Base-by-base conservation (phyloP, 1,140 invertebrate genomes). In the Triops longicaudatus region DNA sequence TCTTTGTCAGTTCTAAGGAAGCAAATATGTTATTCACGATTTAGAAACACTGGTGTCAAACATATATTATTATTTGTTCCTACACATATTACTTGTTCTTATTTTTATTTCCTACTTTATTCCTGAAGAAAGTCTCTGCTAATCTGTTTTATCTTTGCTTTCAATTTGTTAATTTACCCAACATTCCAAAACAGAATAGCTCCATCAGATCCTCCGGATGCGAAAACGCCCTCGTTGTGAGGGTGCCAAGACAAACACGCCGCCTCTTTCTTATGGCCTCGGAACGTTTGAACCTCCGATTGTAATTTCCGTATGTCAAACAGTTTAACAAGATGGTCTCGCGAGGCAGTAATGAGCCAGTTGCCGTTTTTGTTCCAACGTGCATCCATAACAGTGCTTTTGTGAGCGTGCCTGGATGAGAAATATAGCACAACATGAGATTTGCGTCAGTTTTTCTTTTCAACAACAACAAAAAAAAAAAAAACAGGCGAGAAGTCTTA, bases 311-410 rank as follows among this genome's bases (percentile, higher is more conserved):
- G 88, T 80, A 99, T 91, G 84, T 99, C 98, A 86, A 99, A 99
- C 42, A 99, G 85, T 85, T 99, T 99, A 3, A 99, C 87, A 71
- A 99, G 86, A 87, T 99, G 97, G 86, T 99, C 98, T 78, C 98
- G 87, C 11, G 97, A 98, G 0, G 96, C 97, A 12, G 97, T 99
- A n/a, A 99, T 90, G 44, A 99, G 84, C 98, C 98, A 99, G 84
- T 99, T 99, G 1, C 98, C 98, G 88, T 99, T 99, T 75, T 92
- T 90, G 86, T 99, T 99, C 97, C 98, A 99, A 84, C 97, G 95
- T 4, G 99, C 88, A 84, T 99, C 96, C 95, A 98, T 99, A 0
- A 99, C 98, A 6, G 98, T 99, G 73, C 93, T 97, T 85, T 99
- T 99, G 85, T 99, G 98, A 22, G 97, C 97, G 86, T 99, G 97